phyloP scores from a whole-genome alignment of 30 jellyfish, hydroid and myxozoan genomes.

The Chrysaora quinquecirrha region DNA sequence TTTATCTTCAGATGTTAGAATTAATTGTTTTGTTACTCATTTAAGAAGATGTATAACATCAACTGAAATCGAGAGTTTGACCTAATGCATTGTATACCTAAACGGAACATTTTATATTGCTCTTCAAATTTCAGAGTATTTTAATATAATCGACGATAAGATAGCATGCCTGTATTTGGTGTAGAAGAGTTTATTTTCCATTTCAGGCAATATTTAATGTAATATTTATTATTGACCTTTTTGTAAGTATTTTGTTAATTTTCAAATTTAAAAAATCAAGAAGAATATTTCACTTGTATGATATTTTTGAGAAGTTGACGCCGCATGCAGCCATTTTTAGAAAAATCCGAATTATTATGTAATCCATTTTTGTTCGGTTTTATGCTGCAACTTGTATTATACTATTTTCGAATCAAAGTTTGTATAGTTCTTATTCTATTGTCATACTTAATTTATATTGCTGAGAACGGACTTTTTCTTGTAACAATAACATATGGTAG shows the following conservation, averaged over 20 bases:
- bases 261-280: slow-evolving; percentile 78
- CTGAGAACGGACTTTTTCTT: slow-evolving; percentile 30
- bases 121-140: slow-evolving; percentile 77
- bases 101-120: slow-evolving; percentile 46
- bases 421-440: slow-evolving; percentile 75
- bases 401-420: slow-evolving; percentile 70
- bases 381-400: slow-evolving; percentile 42
- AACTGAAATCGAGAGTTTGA: background rate
- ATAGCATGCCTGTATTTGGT: slow-evolving; percentile 76
- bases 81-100: slow-evolving; percentile 42
- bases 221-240: slow-evolving; percentile 83
- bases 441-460: slow-evolving; percentile 67
- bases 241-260: slow-evolving; percentile 81
- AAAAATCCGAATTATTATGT: slow-evolving; percentile 21
- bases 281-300: slow-evolving; percentile 64
- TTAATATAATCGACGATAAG: slow-evolving; percentile 78
- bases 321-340: slow-evolving; percentile 54
- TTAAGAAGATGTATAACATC: slow-evolving; percentile 53
- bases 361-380: slow-evolving; percentile 61
- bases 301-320: slow-evolving; percentile 74
- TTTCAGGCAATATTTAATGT: slow-evolving; percentile 81
- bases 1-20: slow-evolving; percentile 14
- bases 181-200: slow-evolving; percentile 87
- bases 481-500: background rate
- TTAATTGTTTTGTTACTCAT: slow-evolving; percentile 9